Evolutionary conservation across 2,113 vertebrate genomes (phyloP), one percentile per base, ranked within the genome.

Genomic region (Seriola rivoliana): DNA sequence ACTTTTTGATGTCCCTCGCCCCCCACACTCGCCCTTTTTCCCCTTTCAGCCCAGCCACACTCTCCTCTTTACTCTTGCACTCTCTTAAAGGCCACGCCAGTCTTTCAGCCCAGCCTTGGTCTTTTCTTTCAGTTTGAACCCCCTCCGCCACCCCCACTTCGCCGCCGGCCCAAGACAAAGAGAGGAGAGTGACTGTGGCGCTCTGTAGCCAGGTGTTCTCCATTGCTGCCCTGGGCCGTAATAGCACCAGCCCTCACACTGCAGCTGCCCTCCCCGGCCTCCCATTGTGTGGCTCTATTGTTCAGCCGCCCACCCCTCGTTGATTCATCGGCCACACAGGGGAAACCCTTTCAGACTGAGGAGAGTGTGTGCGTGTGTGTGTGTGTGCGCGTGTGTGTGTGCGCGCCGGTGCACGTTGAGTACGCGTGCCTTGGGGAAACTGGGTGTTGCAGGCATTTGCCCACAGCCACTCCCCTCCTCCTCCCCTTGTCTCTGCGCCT

Each of bases 141-240:
- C 66, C 76, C 81, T 36, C 69, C 48, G 0, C 68, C 67, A 1
- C 55, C 10, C 0, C 63, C 62, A 1, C 60, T 68, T 16, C 54
- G 75, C 19, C 82, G 59, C 54, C 54, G 52, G 85, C 86, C 93
- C 90, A 5, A 93, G 90, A 95, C 94, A 96, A 95, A 94, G 93
- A 69, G 75, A 69, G 81, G 48, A 82, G 94, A 94, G 94, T 95
- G 95, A 95, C 96, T 82, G 93, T 95, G 96, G 94, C 85, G 94
- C 95, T 95, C 87, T 93, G 85, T 90, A 95, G 97, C 97, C 98
- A 99, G 98, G 98, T 99, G 97, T 97, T 97, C 95, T 95, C 96
- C 96, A 95, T 95, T 95, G 96, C 96, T 94, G 85, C 88, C 86
- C 75, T 8, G 63, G 85, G 90, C 64, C 5, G 48, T 88, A 87